phyloP scores from a whole-genome alignment of 2,797 vertebrate species.

The Peromyscus melanophrys region DNA sequence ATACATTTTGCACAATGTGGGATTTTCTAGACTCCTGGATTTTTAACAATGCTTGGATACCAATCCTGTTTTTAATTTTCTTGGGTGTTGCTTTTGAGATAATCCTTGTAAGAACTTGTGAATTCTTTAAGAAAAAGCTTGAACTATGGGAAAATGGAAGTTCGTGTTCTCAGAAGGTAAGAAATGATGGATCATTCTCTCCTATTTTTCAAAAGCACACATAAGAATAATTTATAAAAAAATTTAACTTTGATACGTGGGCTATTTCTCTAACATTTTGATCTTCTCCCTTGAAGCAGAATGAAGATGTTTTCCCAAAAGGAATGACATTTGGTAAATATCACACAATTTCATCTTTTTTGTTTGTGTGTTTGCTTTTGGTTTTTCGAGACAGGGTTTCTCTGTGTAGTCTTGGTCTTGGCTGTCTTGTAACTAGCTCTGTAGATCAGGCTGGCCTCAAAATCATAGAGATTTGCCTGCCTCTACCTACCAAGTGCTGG shows the following conservation, averaged over 20 bases:
- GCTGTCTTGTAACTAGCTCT: background rate
- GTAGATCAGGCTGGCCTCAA: background rate
- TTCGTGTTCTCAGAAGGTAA: slow-evolving; percentile 66
- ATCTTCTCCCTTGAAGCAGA: slow-evolving; percentile 69
- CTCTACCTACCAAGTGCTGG: background rate
- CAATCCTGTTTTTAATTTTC: slow-evolving; percentile 68
- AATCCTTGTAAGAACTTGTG: slow-evolving; percentile 68
- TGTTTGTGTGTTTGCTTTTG: background rate
- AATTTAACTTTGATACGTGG: background rate
- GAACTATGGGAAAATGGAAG: background rate
- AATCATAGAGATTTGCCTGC: background rate
- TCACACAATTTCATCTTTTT: slow-evolving; percentile 4
- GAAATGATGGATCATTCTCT: background rate
- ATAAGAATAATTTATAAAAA: background rate
- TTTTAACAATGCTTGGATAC: slow-evolving; percentile 74
- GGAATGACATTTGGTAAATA: slow-evolving; percentile 72
- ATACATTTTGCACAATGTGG: slow-evolving; percentile 34
- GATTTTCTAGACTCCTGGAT: slow-evolving; percentile 59
- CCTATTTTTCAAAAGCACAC: background rate
- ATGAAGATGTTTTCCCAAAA: slow-evolving; percentile 49
- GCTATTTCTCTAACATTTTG: slow-evolving; percentile 64
- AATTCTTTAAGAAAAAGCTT: slow-evolving; percentile 60
- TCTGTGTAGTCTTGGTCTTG: background rate
- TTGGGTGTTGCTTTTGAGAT: slow-evolving; percentile 75
- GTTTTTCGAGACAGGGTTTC: background rate